Base-by-base conservation (phyloP, 1,140 invertebrate genomes). In the roundworm (Caenorhabditis elegans) region DNA sequence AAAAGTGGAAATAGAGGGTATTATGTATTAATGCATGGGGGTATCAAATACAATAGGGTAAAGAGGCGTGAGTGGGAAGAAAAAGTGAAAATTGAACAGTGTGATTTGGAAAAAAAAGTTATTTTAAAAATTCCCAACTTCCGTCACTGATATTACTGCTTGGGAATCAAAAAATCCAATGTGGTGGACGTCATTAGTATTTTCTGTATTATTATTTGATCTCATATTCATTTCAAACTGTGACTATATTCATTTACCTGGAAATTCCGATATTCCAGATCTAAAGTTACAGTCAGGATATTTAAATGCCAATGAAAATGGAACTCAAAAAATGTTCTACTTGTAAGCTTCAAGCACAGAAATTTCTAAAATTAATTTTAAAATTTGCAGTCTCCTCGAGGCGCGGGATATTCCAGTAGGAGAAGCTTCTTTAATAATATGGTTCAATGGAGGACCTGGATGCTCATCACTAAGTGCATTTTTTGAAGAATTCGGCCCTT, bases 381-480 rank as follows among this genome's bases (percentile, higher is more conserved):
- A 6, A 53, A 26, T 36, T 82, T 81, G n/a, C 28, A 84, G 85
- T 8, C 83, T 85, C 22, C 28, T 60, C 2, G 80, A 83, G 49
- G 82, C 85, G 2, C 53, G 77, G 15, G 81, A 55, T n/a, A 53
- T 86, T 19, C 43, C 39, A 36, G 34, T 22, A 11, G 84, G 53
- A 10, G 83, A 86, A 13, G 60, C 60, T 83, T 86, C 85, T 4
- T 24, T 86, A 11, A 36, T 86, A 36, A 47, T 86, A n/a, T 84
- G 86, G 86, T 80, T 92, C 84, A 92, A 92, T 87, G 92, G 92
- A 34, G 92, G 92, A 34, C 92, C 92, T 53, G 92, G 92, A 0
- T 92, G 92, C 84, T 77, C 90, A 82, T 92, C 91, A 24, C 80
- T 92, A 46, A 85, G 90, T 26, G 92, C 92, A 11, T 85, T 92